Base-by-base conservation (phyloP, 2,113 vertebrate species). In the Nothoprocta perdicaria region DNA sequence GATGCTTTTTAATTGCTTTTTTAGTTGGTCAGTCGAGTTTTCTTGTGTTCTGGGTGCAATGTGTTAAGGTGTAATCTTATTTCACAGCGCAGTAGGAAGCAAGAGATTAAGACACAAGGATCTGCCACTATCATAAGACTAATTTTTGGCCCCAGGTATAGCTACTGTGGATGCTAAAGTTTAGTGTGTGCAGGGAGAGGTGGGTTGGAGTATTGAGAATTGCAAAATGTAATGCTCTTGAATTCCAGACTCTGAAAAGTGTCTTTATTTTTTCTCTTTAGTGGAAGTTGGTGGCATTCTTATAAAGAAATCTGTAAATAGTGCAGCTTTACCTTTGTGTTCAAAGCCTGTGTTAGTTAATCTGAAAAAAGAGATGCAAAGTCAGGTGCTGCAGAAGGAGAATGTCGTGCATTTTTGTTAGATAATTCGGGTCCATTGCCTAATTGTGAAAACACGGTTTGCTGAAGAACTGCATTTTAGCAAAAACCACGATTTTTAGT, bases 151-250 rank as follows among this genome's bases (percentile, higher is more conserved):
- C 48, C 31, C 12, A 9, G 5, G 52, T 60, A 10, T 7, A 65
- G 58, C 69, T 86, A 61, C n/a, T 75, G 26, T 35, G 46, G 35
- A 21, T 35, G 8, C 31, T 55, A 12, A 88, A 68, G 18, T 29
- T 85, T 15, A 14, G 29, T 17, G 50, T 50, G 33, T 48, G 13
- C 68, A 55, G 67, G 52, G 14, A 9, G 17, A 23, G 15, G 23
- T 88, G 80, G 53, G 26, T 21, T 89, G 27, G n/a, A 15, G 31
- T 73, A 14, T 66, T 81, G 31, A 52, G 43, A 60, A 50, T 68
- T 79, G 18, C 0, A 0, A 55, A 60, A 38, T 52, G 1, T 0
- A 85, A 13, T 29, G 9, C 24, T n/a, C 43, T 15, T 3, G 2
- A 72, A 72, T 78, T 80, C 31, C 17, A 58, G 31, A 7, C 45